Base-by-base conservation (phyloP, 1,140 invertebrate species). In the Drosophila kanapiae region DNA sequence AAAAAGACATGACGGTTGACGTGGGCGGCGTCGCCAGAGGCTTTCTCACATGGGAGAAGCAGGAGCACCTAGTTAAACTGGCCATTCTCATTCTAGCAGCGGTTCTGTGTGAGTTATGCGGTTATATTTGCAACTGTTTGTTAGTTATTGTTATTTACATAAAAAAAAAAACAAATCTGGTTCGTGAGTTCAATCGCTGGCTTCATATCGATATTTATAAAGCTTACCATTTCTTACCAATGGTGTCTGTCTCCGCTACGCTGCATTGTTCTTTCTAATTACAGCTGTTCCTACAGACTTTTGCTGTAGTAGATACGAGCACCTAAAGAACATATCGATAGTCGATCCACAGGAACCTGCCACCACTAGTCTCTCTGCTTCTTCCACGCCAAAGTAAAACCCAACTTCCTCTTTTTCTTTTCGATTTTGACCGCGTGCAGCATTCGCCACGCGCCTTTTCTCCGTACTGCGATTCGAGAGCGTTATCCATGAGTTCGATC, bases 401-500 rank as follows among this genome's bases (percentile, higher is more conserved):
- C 40, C 13, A 78, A 79, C 59, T 78, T 81, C 81, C 48, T 35
- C 61, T 16, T 56, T 75, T 53, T 67, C 76, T 76, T 80, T 65
- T 59, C 16, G 37, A 38, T 56, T 80, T 40, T 51, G 82, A 92
- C 23, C 43, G 18, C 14, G 93, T 95, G 70, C 93, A 99, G 98
- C 98, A 43, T 99, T 99, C 94, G 97, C 97, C 35, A 98, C 97
- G 16, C 95, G 98, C 63, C 93, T 99, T 16, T 99, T 99, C 93
- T 99, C 98, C 23, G 98, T 99, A n/a, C 93, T 99, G 58, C 95
- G 98, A 49, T 99, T 98, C 93, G 98, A 99, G 93, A 98, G 97
- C 93, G 98, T 99, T 6, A 99, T 99, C 85, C 98, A 99, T 94
- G 98, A 99, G 94, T 99, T 99, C 94, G 98, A 99, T 96, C 98